Evolutionary conservation across 2,113 vertebrate genomes (phyloP).

Genomic region (Trichechus manatus): DNA sequence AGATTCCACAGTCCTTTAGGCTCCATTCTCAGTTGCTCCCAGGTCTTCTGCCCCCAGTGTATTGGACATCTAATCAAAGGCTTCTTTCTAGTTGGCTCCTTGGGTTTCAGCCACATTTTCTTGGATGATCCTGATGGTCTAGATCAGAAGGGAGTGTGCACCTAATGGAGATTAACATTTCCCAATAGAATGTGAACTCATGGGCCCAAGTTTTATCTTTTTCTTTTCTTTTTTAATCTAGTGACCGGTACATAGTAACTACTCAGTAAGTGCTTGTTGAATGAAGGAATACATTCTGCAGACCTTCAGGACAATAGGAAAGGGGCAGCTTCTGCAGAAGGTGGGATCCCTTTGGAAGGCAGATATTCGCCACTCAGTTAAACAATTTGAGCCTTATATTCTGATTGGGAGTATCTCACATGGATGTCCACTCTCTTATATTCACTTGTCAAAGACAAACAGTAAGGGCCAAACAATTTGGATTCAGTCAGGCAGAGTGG

Average conservation of each 20-base stretch:
- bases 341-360: slow-evolving; percentile 2
- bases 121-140: slow-evolving; percentile 15
- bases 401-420: background rate
- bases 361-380: background rate
- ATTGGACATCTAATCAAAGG: background rate
- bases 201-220: background rate
- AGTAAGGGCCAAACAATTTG: background rate
- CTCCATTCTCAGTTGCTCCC: background rate
- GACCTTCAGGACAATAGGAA: background rate
- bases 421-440: background rate
- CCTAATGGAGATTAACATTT: background rate
- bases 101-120: slow-evolving; percentile 3
- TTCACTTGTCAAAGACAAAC: background rate
- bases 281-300: background rate
- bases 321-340: background rate
- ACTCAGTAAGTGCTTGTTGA: background rate
- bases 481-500: background rate
- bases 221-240: background rate
- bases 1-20: background rate
- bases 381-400: background rate
- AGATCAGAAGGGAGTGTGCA: background rate
- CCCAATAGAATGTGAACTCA: background rate
- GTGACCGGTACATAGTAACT: background rate
- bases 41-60: background rate
- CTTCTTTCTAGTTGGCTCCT: background rate